phyloP scores from a whole-genome alignment of 2,888 invertebrate genomes.

The Anagyrus pseudococci region DNA sequence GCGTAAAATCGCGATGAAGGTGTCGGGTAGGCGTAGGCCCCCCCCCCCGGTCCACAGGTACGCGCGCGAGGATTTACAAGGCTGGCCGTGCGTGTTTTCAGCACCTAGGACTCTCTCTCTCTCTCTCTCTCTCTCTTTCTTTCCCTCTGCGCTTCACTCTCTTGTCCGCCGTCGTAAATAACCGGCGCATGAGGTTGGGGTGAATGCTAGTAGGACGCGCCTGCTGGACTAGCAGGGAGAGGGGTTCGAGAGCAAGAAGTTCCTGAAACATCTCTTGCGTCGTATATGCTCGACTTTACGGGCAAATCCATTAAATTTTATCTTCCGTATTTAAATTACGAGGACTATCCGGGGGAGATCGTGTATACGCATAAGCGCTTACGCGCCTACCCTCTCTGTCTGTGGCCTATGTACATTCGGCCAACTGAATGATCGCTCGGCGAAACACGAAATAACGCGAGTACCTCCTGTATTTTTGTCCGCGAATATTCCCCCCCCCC shows the following conservation, averaged over 20 bases:
- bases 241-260: constrained; percentile 15
- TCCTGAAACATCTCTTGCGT: constrained; percentile 33
- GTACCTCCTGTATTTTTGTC: no score
- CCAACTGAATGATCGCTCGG: no score
- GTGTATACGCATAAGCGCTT: no score
- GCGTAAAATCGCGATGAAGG: constrained; percentile 33
- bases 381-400: no score
- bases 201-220: no score
- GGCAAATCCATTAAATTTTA: constrained; percentile 40
- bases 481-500: no score
- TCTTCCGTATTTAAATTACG: constrained; percentile 40
- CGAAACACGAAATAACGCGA: no score
- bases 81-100: constrained; percentile 23
- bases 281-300: constrained; percentile 37
- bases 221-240: constrained; percentile 7
- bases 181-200: constrained; percentile 13
- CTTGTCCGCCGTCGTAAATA: constrained; percentile 33
- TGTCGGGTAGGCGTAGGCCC: neutral
- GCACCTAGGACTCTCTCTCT: constrained; percentile 31
- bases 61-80: constrained; percentile 35
- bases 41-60: no score
- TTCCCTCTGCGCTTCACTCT: no score
- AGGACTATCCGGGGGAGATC: constrained; percentile 15
- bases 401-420: no score
- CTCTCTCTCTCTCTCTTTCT: no score